These are phyloP conservation scores for Eupithecia subumbrata DNA, from an alignment of 2,888 invertebrate species.

Conservation along the genomic window DNA sequence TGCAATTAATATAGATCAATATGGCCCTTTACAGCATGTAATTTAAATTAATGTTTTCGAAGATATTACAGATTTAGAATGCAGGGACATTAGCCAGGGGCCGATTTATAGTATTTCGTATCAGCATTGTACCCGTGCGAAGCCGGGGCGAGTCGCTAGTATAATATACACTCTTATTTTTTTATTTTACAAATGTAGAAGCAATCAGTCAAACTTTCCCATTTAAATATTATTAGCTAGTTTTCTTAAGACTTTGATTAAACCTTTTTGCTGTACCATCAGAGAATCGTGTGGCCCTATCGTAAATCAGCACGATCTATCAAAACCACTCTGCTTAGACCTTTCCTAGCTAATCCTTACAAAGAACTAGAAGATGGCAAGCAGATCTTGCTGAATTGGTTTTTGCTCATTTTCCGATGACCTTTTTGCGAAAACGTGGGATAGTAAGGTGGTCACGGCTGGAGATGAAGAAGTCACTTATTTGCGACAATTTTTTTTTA, in stretches of 20 bases:
- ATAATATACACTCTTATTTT: no score
- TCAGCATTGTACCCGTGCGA: no score
- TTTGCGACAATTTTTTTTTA: neutral
- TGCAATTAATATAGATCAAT: no score
- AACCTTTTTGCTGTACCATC: slow-evolving; percentile 19
- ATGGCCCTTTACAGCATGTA: no score
- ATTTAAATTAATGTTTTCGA: no score
- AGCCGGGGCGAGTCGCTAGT: no score
- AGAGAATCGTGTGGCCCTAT: slow-evolving; percentile 74
- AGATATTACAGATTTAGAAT: no score
- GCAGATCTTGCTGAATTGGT: neutral
- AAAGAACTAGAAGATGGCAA: neutral
- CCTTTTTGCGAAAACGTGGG: neutral
- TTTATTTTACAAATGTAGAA: no score
- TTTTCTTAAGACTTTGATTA: neutral
- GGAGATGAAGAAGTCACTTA: neutral
- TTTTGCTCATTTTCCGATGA: neutral
- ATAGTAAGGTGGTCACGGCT: neutral
- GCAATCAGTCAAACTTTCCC: neutral
- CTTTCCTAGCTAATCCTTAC: slow-evolving; percentile 16
- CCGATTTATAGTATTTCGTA: no score
- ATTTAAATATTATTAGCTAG: neutral
- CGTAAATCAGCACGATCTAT: slow-evolving; percentile 69
- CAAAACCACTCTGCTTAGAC: slow-evolving; percentile 30
- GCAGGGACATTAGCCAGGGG: no score